Evolutionary conservation across 2,797 vertebrate species (phyloP), one percentile per base, ranked within the genome.

Genomic region (Sebastes oblongus): DNA sequence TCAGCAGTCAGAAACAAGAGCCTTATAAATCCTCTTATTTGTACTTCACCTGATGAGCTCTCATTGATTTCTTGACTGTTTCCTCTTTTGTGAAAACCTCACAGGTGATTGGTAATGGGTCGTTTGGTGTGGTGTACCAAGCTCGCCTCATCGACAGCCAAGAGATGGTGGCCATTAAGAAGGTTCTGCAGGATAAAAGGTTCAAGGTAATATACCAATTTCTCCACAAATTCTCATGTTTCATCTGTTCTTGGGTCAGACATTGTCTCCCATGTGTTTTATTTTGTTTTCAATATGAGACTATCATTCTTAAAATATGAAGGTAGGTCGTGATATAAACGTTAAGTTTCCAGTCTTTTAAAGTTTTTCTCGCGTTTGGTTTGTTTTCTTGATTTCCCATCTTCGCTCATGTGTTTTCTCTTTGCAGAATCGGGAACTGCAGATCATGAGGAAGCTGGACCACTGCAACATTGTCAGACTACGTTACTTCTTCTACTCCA

Each of bases 401-500:
- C 8, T 8, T 8, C 42, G 5, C 55, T 22, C 5, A 0, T 24
- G n/a, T 66, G 34, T 81, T 52, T 54, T 71, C n/a, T 22, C 39
- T 77, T 36, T 67, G 1, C 77, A 98, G 97, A 98, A 98, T 88
- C 97, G 97, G 68, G 97, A 98, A 86, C 94, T 98, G 59, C 97
- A 98, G 94, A 98, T 98, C 75, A 98, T 98, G 97, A 96, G 97
- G 82, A 97, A 97, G 86, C 87, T 98, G 92, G 97, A 98, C 89
- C 97, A 98, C 94, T 97, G 96, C 94, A 98, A 98, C 91, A 97
- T 98, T 1, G 97, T 98, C 80, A 94, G 97, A 75, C 95, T 98
- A 89, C 96, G 97, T 75, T 98, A 97, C 91, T 98, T 97, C 93
- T 98, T 98, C 94, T 98, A 98, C 95, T 97, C 97, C 89, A 97